Percentiles rank a stretch among this genome's conserved stretches.
These are phyloP conservation scores for Phymatocera aterrima DNA, from an alignment of 2,888 invertebrate genomes.

Conservation along the genomic window DNA sequence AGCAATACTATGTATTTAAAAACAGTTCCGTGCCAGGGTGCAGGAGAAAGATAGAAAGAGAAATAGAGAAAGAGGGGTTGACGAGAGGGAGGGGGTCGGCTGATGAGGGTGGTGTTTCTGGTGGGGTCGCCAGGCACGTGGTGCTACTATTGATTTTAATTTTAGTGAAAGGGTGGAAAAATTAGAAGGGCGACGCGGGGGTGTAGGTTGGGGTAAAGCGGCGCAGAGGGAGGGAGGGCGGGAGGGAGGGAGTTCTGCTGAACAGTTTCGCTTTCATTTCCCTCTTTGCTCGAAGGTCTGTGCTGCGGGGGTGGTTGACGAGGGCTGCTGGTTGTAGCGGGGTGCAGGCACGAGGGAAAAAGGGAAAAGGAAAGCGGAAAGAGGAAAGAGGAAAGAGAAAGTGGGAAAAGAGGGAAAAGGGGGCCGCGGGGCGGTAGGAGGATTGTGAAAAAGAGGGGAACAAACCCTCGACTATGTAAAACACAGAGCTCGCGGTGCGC, in stretches of 20 bases:
- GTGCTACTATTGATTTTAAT: constrained; percentile 75
- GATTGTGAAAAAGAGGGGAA: constrained; percentile 60
- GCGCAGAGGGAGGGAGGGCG: constrained; percentile 57
- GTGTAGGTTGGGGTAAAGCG: constrained; percentile 55
- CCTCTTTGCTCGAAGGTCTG: constrained; percentile 66
- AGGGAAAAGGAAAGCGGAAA: constrained; percentile 52
- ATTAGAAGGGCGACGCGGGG: constrained; percentile 73
- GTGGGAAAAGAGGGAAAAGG: constrained; percentile 31
- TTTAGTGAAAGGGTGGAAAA: constrained; percentile 75
- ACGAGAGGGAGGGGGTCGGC: constrained; percentile 44
- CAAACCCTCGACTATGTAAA: constrained; percentile 64
- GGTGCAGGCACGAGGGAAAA: constrained; percentile 54
- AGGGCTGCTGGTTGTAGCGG: constrained; percentile 52
- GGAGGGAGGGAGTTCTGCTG: constrained; percentile 70
- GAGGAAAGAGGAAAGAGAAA: constrained; percentile 56
- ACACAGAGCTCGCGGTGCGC: constrained; percentile 61
- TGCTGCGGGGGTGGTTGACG: constrained; percentile 58
- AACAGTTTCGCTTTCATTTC: constrained; percentile 74
- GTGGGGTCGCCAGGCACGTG: constrained; percentile 71
- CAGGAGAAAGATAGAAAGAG: constrained; percentile 31
- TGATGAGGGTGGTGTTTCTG: constrained; percentile 65
- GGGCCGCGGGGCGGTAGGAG: constrained; percentile 46
- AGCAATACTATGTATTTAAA: constrained; percentile 62
- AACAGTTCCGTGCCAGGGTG: constrained; percentile 58
- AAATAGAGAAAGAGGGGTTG: constrained; percentile 43